Evolutionary conservation across 1,140 invertebrate species (phyloP).

Genomic region (Micrasema minimum): DNA sequence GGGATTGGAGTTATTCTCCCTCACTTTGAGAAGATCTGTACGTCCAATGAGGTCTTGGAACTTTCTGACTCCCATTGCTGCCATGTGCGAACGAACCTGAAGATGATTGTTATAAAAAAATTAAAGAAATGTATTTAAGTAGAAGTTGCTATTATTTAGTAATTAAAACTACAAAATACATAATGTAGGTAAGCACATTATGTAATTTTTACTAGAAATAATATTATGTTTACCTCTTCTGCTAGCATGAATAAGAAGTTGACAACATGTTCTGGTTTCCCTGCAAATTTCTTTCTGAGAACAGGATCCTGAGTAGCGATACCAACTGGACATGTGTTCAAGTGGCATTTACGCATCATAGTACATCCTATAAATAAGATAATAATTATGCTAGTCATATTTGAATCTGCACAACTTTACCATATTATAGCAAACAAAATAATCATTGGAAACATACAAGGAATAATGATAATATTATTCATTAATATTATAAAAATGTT

Average conservation of each 20-base stretch:
- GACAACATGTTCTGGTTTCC: conserved; percentile 96
- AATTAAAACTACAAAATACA: too few relatives aligned
- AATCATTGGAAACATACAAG: too few relatives aligned
- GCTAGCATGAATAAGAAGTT: conserved; percentile 98
- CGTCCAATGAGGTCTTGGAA: conserved; percentile 96
- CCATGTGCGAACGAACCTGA: conserved; percentile 87
- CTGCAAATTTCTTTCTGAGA: conserved; percentile 95
- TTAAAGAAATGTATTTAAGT: too few relatives aligned
- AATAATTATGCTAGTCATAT: too few relatives aligned
- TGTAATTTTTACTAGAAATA: not conserved
- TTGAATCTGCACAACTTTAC: too few relatives aligned
- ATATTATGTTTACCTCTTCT: conserved; percentile 95
- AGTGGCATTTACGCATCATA: conserved; percentile 99
- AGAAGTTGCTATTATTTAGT: too few relatives aligned
- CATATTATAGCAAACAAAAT: too few relatives aligned
- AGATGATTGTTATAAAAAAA: too few relatives aligned
- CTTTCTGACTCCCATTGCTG: conserved; percentile 86
- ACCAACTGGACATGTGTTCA: conserved; percentile 99
- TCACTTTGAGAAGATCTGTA: conserved; percentile 86
- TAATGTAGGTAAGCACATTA: not conserved
- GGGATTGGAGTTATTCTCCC: conserved; percentile 70
- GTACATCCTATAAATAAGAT: conserved; percentile 80
- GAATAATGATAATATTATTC: too few relatives aligned
- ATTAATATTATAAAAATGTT: too few relatives aligned
- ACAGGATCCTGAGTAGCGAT: conserved; percentile 98